Conservation (phyloP, 2,113 vertebrate genomes). For the Brienomyrus longianalis region DNA sequence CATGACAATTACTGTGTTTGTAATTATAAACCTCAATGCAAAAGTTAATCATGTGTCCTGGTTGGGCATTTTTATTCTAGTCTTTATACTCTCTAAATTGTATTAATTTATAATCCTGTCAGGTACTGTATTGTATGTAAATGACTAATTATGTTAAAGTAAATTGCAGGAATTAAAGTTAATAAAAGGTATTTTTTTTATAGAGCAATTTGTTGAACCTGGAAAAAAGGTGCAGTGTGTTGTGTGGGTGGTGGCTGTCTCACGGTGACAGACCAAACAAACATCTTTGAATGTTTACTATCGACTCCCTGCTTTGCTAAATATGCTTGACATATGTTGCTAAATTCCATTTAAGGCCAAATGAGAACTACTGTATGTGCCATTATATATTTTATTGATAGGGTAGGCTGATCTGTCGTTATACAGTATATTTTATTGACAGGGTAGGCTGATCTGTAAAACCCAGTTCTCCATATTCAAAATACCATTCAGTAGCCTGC, state of each 20-base stretch:
- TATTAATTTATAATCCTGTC: neutral
- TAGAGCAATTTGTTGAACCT: neutral
- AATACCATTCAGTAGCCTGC: neutral
- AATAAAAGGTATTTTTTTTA: neutral
- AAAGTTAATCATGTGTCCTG: conserved; percentile 1
- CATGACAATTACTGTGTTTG: conserved; percentile 15
- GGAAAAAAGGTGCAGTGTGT: neutral
- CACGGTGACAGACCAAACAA: neutral
- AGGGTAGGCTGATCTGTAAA: neutral
- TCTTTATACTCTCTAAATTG: neutral
- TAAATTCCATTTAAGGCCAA: neutral
- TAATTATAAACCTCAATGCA: conserved; percentile 22
- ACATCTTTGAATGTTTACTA: neutral
- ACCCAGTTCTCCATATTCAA: neutral
- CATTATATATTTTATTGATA: neutral
- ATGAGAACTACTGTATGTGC: neutral
- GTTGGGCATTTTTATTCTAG: neutral
- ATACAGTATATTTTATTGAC: too few species aligned
- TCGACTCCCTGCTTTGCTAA: neutral
- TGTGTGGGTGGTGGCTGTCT: neutral
- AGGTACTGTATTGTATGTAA: neutral
- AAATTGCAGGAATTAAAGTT: conserved; percentile 2
- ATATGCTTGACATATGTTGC: neutral
- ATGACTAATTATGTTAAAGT: neutral
- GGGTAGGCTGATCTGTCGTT: neutral